Conservation (phyloP, 2,797 vertebrate species). For the Periparus ater region DNA sequence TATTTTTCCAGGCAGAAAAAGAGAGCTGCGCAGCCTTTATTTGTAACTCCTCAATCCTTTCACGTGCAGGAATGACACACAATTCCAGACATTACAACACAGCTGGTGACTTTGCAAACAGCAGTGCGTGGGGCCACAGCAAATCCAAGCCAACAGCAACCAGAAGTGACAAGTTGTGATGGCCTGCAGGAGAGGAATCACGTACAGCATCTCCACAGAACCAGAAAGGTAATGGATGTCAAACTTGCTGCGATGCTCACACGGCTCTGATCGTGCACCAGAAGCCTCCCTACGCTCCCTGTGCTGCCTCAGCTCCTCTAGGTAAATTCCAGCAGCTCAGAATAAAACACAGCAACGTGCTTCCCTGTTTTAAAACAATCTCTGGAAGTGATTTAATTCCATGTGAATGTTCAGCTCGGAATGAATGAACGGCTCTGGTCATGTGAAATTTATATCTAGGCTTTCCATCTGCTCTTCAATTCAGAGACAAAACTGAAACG, state of each 20-base stretch:
- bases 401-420: not conserved
- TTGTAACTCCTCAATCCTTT: not conserved
- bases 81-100: not conserved
- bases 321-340: not conserved
- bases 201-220: not conserved
- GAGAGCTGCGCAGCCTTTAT: not conserved
- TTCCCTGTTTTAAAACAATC: not conserved
- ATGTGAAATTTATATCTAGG: not conserved
- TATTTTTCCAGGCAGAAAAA: not conserved
- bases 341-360: not conserved
- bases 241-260: not conserved
- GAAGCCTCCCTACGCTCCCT: not conserved
- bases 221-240: not conserved
- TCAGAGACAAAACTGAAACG: not conserved
- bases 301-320: not conserved
- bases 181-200: slow-evolving; percentile 36
- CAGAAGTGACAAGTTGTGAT: slow-evolving; percentile 47
- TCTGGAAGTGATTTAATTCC: not conserved
- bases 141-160: slow-evolving; percentile 41
- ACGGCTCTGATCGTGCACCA: not conserved
- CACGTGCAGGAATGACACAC: not conserved
- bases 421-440: not conserved
- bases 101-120: slow-evolving; percentile 23
- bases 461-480: not conserved
- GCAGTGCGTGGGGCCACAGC: not conserved